Percentiles rank a stretch among this genome's conserved stretches.
Conservation (phyloP, 2,888 invertebrate genomes). For the Euzetes globulus region DNA sequence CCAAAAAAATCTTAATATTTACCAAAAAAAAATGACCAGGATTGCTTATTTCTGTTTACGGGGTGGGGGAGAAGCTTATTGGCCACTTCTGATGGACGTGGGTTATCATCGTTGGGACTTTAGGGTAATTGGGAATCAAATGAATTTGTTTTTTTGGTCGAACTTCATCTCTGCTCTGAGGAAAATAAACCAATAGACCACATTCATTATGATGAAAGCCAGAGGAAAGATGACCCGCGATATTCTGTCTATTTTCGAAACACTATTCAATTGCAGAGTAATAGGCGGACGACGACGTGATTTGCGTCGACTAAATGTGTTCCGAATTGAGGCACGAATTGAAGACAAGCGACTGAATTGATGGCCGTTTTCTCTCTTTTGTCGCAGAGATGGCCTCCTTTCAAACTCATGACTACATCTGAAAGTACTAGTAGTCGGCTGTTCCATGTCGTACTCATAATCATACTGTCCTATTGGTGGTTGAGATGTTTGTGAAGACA, state of each 20-base stretch:
- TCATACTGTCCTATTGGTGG: not conserved
- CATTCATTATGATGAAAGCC: constrained; percentile 64
- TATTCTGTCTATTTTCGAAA: constrained; percentile 68
- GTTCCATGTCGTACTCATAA: not conserved
- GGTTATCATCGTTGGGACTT: too few relatives aligned
- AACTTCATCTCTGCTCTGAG: constrained; percentile 46
- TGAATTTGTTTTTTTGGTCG: not conserved
- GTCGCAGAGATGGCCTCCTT: not conserved
- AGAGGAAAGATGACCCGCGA: constrained; percentile 68
- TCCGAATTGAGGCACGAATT: constrained; percentile 33
- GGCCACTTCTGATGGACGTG: too few relatives aligned
- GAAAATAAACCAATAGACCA: constrained; percentile 71
- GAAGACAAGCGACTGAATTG: constrained; percentile 29
- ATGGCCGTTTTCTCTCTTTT: not conserved
- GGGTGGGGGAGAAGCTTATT: too few relatives aligned
- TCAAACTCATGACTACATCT: not conserved
- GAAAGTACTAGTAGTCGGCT: not conserved
- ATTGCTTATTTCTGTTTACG: too few relatives aligned
- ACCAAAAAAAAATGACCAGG: too few relatives aligned
- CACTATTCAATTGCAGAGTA: constrained; percentile 57
- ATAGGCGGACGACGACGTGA: constrained; percentile 4
- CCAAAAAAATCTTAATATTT: too few relatives aligned
- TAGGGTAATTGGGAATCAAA: not conserved
- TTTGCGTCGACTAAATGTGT: constrained; percentile 30
- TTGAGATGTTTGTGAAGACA: not conserved